A percentile compares a stretch with the other conserved stretches of the same genome.
phyloP scores from a whole-genome alignment of 2,113 vertebrate species.

The Plecturocebus donacophilus region DNA sequence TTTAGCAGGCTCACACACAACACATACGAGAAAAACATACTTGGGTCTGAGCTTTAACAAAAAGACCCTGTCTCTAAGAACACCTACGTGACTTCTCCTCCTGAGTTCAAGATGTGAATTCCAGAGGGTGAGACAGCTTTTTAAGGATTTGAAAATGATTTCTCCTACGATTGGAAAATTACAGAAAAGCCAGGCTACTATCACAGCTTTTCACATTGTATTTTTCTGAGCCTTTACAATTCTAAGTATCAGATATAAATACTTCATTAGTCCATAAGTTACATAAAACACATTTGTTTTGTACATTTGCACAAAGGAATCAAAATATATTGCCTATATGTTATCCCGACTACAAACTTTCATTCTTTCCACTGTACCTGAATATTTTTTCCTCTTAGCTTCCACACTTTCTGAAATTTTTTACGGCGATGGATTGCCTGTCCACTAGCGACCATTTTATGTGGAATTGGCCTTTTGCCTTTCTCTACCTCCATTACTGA shows the following conservation, averaged over 20 bases:
- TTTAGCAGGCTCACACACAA: neutral
- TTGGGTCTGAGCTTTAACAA: neutral
- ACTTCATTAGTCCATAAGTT: neutral
- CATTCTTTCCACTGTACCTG: neutral
- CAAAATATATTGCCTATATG: neutral
- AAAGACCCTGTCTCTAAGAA: neutral
- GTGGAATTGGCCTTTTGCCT: neutral
- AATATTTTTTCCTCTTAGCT: neutral
- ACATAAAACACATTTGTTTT: neutral
- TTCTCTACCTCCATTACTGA: neutral
- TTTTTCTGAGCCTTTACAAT: neutral
- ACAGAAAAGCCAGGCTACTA: neutral
- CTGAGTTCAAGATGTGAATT: neutral
- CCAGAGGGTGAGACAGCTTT: neutral
- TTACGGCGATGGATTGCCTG: neutral
- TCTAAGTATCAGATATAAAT: neutral
- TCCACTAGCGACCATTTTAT: neutral
- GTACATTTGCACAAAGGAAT: neutral
- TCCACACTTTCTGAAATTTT: neutral
- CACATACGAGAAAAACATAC: neutral
- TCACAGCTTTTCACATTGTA: neutral
- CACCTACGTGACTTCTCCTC: neutral
- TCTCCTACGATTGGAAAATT: neutral
- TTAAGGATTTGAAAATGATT: slow-evolving; percentile 39
- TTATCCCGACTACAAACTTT: neutral